Evolutionary conservation across 2,888 invertebrate species (phyloP).

Genomic region (Amiota communis): DNA sequence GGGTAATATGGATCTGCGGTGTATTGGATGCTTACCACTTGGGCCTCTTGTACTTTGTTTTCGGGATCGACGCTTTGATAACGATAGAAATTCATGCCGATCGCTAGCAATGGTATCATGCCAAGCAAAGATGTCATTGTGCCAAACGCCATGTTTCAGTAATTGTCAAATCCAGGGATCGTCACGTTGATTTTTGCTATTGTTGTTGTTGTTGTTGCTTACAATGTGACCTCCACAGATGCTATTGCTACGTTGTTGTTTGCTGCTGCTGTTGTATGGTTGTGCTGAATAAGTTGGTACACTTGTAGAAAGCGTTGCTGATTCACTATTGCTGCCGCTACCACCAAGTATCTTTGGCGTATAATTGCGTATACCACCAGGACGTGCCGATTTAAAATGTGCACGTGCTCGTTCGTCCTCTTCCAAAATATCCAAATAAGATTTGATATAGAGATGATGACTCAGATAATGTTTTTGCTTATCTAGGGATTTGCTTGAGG

Average conservation of each 20-base stretch:
- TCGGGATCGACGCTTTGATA: conserved; percentile 89
- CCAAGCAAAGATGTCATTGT: conserved; percentile 81
- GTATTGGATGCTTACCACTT: conserved; percentile 76
- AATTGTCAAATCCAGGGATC: conserved; percentile 80
- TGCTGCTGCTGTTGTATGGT: conserved; percentile 23
- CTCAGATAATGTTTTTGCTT: conserved; percentile 74
- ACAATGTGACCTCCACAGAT: conserved; percentile 42
- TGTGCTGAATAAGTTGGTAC: conserved; percentile 51
- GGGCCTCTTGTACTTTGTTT: conserved; percentile 81
- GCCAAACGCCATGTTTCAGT: conserved; percentile 75
- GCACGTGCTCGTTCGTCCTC: conserved; percentile 74
- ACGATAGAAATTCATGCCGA: conserved; percentile 85
- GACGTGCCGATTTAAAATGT: conserved; percentile 75
- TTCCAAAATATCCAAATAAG: conserved; percentile 75
- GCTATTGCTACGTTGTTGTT: conserved; percentile 37
- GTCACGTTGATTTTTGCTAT: conserved; percentile 58
- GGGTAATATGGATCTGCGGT: neutral
- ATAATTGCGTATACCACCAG: conserved; percentile 81
- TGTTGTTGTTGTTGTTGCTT: conserved; percentile 57
- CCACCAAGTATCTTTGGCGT: conserved; percentile 80
- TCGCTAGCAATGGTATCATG: conserved; percentile 86
- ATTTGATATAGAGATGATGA: conserved; percentile 76
- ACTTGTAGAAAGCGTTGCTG: conserved; percentile 54
- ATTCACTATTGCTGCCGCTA: conserved; percentile 28
- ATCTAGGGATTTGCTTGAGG: conserved; percentile 66